Base-by-base conservation (phyloP, 2,888 invertebrate species). In the Neocrepidodera transversa region DNA sequence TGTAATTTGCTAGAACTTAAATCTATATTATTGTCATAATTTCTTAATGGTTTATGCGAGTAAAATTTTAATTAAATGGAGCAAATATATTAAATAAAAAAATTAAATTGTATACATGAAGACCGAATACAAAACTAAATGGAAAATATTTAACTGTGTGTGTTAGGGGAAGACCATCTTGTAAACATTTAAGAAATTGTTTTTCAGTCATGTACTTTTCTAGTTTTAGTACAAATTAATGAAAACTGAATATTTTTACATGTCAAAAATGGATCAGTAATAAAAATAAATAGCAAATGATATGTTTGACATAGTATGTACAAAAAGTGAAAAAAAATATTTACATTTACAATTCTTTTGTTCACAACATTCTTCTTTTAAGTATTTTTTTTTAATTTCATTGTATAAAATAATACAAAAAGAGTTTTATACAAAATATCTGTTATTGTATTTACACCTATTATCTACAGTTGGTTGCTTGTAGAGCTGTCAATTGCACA, bases 401-500 rank as follows among this genome's bases (percentile, higher is more conserved):
- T 47, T 32, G 54, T 54, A 54, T 54, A 56, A 63, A 66, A 62
- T 61, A 64, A 54, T 62, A 62, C 60, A 59, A 61, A 64, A 48
- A 54, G 38, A 45, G 54, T 52, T 65, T 60, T 65, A 63, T 63
- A 65, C 62, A 63, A 62, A 62, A 62, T 62, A 64, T 58, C 36
- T 49, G 45, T 61, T 54, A 60, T 63, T 51, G 45, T 63, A 64
- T 64, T 53, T 62, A 67, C 65, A 68, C 35, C 59, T 62, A 57
- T 40, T 62, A 68, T 62, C 62, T 66, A 69, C 65, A 64, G 48
- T 56, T 63, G 65, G 61, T 64, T 51, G 66, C 65, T 66, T 67
- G 62, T 63, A 64, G 64, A 69, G 67, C 64, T 62, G 62, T 65
- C 61, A 64, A 68, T 69, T 69, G 69, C 69, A 69, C 69, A 63